A percentile compares a stretch with the other conserved stretches of the same genome.
phyloP scores from a whole-genome alignment of 2,113 vertebrate species.

The Misgurnus anguillicaudatus region DNA sequence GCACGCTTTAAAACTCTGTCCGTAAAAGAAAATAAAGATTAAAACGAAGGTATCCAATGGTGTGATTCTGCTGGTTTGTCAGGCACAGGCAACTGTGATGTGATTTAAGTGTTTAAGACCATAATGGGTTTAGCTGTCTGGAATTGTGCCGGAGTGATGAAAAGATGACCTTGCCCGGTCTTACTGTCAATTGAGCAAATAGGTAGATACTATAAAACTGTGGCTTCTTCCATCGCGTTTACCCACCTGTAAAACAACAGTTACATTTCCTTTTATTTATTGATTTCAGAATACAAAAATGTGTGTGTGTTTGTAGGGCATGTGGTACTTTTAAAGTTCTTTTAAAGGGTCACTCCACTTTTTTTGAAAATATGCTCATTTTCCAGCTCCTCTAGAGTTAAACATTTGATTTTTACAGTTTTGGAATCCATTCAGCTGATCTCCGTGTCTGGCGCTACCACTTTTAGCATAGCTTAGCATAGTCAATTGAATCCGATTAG shows the following conservation, averaged over 20 bases:
- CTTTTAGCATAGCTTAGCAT: too few relatives aligned
- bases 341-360: too few relatives aligned
- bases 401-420: too few relatives aligned
- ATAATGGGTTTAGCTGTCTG: constrained; percentile 24
- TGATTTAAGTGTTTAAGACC: constrained; percentile 9
- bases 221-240: constrained; percentile 93
- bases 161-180: background rate
- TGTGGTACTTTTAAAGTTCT: background rate
- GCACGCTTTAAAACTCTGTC: background rate
- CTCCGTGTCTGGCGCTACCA: too few relatives aligned
- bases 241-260: constrained; percentile 82
- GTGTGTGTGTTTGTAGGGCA: too few relatives aligned
- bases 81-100: constrained; percentile 35
- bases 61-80: constrained; percentile 21
- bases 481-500: too few relatives aligned
- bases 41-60: constrained; percentile 17
- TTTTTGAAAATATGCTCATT: too few relatives aligned
- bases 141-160: background rate
- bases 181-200: background rate
- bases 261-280: background rate
- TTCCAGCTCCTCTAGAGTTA: too few relatives aligned
- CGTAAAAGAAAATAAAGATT: background rate
- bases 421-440: too few relatives aligned
- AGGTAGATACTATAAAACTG: constrained; percentile 85
- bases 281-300: background rate